Conservation (phyloP, 2,888 invertebrate genomes). For the Eristalis pertinax region DNA sequence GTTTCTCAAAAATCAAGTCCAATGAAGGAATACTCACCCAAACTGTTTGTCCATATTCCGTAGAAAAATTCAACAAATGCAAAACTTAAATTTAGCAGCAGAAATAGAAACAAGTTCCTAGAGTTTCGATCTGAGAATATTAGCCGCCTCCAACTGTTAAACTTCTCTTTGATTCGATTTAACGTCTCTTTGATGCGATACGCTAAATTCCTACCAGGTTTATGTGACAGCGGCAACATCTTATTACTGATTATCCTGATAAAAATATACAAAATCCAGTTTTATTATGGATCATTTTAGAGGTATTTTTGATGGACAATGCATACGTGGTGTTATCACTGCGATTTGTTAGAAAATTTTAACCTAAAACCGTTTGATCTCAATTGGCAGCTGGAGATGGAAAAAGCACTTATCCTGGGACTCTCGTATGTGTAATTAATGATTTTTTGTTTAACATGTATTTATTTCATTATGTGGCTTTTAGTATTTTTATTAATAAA, state of each 20-base stretch:
- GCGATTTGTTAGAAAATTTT: conserved; percentile 42
- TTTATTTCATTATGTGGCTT: conserved; percentile 54
- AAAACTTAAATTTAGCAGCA: conserved; percentile 95
- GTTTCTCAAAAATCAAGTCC: neutral
- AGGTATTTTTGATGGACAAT: conserved; percentile 66
- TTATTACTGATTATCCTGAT: conserved; percentile 28
- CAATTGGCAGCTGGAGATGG: conserved; percentile 26
- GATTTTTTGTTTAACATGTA: neutral
- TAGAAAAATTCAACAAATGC: conserved; percentile 97
- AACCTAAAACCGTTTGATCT: conserved; percentile 52
- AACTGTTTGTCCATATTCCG: conserved; percentile 94
- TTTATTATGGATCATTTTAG: conserved; percentile 13
- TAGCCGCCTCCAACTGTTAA: conserved; percentile 90
- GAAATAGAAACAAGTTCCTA: conserved; percentile 95
- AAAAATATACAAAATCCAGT: conserved; percentile 9
- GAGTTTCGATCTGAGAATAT: conserved; percentile 97
- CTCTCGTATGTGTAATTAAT: neutral
- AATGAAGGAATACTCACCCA: conserved; percentile 83
- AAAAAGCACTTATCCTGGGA: neutral
- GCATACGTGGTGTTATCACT: conserved; percentile 79
- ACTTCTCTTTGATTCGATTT: conserved; percentile 87
- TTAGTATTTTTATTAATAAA: conserved; percentile 24
- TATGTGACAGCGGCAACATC: conserved; percentile 86
- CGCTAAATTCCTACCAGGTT: conserved; percentile 86
- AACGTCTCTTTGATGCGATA: conserved; percentile 88